Evolutionary conservation across 2,113 vertebrate species (phyloP), one percentile per base, ranked within the genome.

Genomic region (Heloderma charlesbogerti): DNA sequence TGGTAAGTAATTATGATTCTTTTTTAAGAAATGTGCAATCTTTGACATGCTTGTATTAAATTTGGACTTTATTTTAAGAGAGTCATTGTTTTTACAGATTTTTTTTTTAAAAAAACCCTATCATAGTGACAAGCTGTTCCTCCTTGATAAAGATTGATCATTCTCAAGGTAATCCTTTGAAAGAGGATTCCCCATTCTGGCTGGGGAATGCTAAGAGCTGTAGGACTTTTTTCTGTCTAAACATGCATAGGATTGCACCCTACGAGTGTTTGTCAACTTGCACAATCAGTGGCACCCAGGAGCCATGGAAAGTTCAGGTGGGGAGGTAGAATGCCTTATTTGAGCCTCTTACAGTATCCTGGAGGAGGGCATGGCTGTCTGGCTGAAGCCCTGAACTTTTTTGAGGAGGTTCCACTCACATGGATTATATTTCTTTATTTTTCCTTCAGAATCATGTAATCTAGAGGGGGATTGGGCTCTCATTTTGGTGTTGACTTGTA

Each of bases 61-160:
- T 77, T 77, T 8, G 15, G 16, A 27, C 10, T 48, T 77, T 9
- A 45, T 77, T 45, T 75, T 40, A 54, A 54, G 15, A 18, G n/a
- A 54, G 51, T 54, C 51, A 51, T 54, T 54, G 51, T 54, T 54
- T 54, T 54, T 54, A 54, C 51, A 54, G n/a, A n/a, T n/a, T n/a
- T n/a, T n/a, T n/a, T n/a, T 12, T 63, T 63, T 51, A 51, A 51
- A 51, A 51, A 51, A 51, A 51, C 8, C n/a, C 48, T 51, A 51
- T 51, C 48, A 22, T 63, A 20, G 67, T 69, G 77, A 48, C 43
- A 48, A 79, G 43, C 7, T 29, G 77, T 79, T 63, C 60, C 16
- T 79, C 74, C 40, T 79, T 34, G 91, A 22, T 57, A 75, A 89
- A 60, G 89, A 67, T 34, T 88, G 71, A 92, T 91, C 45, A 67